Evolutionary conservation across 2,888 invertebrate species (phyloP), one percentile per base, ranked within the genome.

Genomic region (Lithophane ornitopus): DNA sequence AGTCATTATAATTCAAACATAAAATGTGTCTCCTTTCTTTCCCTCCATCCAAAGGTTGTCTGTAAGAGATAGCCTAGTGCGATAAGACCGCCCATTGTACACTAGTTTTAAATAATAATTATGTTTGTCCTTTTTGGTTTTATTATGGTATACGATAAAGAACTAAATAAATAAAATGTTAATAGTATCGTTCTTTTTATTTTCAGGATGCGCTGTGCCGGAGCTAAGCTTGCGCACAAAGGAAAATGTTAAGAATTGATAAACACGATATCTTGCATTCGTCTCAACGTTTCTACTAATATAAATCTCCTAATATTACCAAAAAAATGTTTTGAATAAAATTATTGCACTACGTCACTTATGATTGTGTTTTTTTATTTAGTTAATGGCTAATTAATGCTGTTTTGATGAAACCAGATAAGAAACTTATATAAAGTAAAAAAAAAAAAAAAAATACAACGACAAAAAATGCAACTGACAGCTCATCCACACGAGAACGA

Each of bases 251-350:
- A 14, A 2, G 16, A 58, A 22, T 19, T 12, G 19, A 34, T 16
- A 19, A 39, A 16, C 44, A 19, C 34, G 7, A n/a, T 22, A 22
- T 19, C 12, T 59, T 78, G 59, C 71, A 59, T 70, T 70, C 52
- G 34, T 16, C 26, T 26, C 16, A 59, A 34, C 22, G 41, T 52
- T 70, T 70, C 8, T 28, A 49, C 22, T 34, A 22, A n/a, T n/a
- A n/a, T n/a, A n/a, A 69, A 78, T 68, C 46, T 65, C 28, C 9
- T 28, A 26, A 2, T 22, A 2, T 19, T 26, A 0, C 0, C 4
- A 34, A 46, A 59, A 19, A 26, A n/a, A 3, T 16, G 0, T n/a
- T 49, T 19, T 19, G 0, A 34, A 44, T 44, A 22, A 46, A 22
- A 11, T 44, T 9, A 16, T 44, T 34, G 7, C 9, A 7, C 0